Percentiles rank a stretch among this genome's conserved stretches.
Evolutionary conservation across 2,888 invertebrate genomes (phyloP).

Genomic region (Malthinus seriepunctatus): DNA sequence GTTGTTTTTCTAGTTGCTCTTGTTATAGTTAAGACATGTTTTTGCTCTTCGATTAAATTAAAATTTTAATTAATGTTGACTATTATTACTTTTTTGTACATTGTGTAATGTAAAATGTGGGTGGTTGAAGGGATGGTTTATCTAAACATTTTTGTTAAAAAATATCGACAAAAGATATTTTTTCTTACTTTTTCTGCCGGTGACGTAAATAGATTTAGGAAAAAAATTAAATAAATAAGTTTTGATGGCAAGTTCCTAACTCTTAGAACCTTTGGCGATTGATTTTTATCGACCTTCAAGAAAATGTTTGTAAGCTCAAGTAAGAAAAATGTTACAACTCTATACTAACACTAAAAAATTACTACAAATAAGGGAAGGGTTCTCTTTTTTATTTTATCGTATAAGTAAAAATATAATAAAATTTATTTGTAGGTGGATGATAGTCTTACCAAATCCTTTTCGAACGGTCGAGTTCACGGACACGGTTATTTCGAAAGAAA

Average conservation of each 20-base stretch:
- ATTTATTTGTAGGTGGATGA: constrained; percentile 50
- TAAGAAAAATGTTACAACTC: too few relatives aligned
- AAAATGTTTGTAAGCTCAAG: constrained; percentile 8
- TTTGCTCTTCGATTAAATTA: too few relatives aligned
- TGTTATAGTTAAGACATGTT: too few relatives aligned
- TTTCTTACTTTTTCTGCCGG: constrained; percentile 15
- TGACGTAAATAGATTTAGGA: constrained; percentile 27
- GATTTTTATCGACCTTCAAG: constrained; percentile 16
- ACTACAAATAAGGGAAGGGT: too few relatives aligned
- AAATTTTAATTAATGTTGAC: too few relatives aligned
- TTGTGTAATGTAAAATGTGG: background rate
- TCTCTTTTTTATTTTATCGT: too few relatives aligned
- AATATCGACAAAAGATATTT: too few relatives aligned
- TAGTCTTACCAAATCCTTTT: constrained; percentile 52
- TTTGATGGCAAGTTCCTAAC: constrained; percentile 9
- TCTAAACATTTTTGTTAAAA: background rate
- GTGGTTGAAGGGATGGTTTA: background rate
- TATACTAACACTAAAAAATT: too few relatives aligned
- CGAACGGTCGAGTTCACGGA: constrained; percentile 60
- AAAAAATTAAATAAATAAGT: constrained; percentile 30
- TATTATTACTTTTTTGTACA: too few relatives aligned
- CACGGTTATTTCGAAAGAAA: constrained; percentile 52
- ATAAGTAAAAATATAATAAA: too few relatives aligned
- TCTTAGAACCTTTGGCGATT: constrained; percentile 10
- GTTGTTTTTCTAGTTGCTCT: too few relatives aligned